Evolutionary conservation across 2,888 invertebrate genomes (phyloP), one percentile per base, ranked within the genome.

Genomic region (Syrphus vitripennis): DNA sequence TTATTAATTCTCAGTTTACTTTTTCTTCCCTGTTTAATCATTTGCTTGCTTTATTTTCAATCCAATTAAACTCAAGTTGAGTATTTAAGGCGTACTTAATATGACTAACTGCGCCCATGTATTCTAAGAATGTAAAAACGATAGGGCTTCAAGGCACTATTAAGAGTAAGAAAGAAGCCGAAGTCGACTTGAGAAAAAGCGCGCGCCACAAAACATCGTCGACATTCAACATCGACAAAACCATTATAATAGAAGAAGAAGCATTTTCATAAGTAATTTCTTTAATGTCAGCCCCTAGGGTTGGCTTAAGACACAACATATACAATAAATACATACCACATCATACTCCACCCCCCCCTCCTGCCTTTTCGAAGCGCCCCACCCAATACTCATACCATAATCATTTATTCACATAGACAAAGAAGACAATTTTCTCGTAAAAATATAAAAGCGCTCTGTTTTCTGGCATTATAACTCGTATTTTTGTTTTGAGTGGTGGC

Each of bases 251-350:
- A 59, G 59, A 63, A 50, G 50, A 69, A n/a, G n/a, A n/a, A n/a
- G 57, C 74, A 78, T 86, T 86, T 67, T 67, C 63, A 72, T 81
- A 78, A 86, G 82, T 86, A 78, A 86, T 86, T 78, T 77, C 86
- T 86, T 86, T 82, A 86, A 82, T 86, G 82, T 82, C 75, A 37
- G 57, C 72, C 86, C 78, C 55, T 45, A 70, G 82, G 86, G 72
- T 37, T 57, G 77, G 81, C 72, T 69, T 72, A 55, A 67, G 48
- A 72, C 72, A 71, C 19, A 24, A 9, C n/a, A n/a, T n/a, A n/a
- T 19, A 37, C 14, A 14, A 40, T 7, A 40, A 9, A 40, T 16
- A 40, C 37, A 40, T 9, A 16, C 4, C 3, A 9, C 16, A 53
- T 34, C 19, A 53, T n/a, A n/a, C 24, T 5, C 21, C 24, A 24